Percentiles rank a stretch among this genome's conserved stretches.
These are phyloP conservation scores for Eulacestoma nigropectus DNA, from an alignment of 2,113 vertebrate species.

Conservation along the genomic window DNA sequence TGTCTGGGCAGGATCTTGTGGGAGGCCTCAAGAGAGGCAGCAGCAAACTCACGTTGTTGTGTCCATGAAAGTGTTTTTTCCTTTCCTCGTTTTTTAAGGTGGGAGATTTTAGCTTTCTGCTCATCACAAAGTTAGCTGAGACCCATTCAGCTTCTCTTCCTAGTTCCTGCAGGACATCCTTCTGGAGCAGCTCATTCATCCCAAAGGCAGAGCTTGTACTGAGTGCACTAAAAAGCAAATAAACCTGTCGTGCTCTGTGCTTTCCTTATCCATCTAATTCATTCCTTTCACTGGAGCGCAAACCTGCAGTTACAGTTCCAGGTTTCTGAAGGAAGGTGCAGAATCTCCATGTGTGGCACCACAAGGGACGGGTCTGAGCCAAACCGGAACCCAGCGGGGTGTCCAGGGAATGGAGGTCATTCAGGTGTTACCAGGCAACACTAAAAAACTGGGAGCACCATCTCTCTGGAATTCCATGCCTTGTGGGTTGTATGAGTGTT, in stretches of 20 bases:
- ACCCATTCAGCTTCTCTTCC: background rate
- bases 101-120: background rate
- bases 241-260: fast-evolving
- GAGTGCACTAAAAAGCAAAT: background rate
- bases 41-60: background rate
- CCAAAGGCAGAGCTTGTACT: background rate
- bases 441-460: background rate
- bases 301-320: background rate
- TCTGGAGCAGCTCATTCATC: background rate
- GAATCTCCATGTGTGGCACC: fast-evolving
- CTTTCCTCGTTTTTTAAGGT: background rate
- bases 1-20: background rate
- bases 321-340: background rate
- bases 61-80: background rate
- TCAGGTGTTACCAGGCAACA: fast-evolving
- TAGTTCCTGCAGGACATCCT: background rate
- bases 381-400: fast-evolving
- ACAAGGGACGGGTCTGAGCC: background rate
- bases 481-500: background rate
- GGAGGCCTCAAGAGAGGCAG: background rate
- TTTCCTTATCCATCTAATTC: background rate
- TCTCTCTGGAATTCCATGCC: background rate
- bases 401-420: background rate
- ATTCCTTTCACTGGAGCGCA: background rate
- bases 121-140: background rate